Evolutionary conservation across 2,888 invertebrate species (phyloP).

Genomic region (Calliscelio sp.): DNA sequence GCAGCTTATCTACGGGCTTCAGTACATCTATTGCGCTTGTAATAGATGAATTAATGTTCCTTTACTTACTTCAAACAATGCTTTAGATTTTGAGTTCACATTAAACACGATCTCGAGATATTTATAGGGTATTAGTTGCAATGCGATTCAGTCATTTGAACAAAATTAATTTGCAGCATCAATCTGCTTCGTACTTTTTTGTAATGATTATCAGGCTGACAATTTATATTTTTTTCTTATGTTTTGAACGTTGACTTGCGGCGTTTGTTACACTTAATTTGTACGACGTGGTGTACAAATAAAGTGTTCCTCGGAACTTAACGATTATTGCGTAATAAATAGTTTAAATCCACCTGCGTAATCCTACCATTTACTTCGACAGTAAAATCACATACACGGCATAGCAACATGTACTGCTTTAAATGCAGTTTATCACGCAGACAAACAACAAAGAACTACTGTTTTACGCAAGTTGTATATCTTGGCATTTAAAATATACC

Average conservation of each 20-base stretch:
- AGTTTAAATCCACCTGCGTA: conserved; percentile 79
- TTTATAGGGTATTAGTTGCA: background rate
- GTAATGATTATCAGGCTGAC: too few species aligned
- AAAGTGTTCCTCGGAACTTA: conserved; percentile 57
- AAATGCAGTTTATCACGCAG: conserved; percentile 77
- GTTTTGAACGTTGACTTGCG: background rate
- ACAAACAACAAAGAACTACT: conserved; percentile 81
- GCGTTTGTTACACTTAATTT: conserved; percentile 30
- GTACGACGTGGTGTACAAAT: conserved; percentile 37
- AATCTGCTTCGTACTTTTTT: too few species aligned
- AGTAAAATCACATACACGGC: conserved; percentile 38
- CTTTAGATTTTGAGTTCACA: background rate
- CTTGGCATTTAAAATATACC: background rate
- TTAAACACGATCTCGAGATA: background rate
- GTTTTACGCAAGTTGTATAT: conserved; percentile 83
- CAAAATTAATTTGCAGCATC: too few species aligned
- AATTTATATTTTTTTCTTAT: too few species aligned
- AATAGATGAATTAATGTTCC: conserved; percentile 31
- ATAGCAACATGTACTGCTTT: conserved; percentile 55
- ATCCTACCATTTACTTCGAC: conserved; percentile 63
- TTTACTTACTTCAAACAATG: background rate
- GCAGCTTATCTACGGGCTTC: conserved; percentile 47
- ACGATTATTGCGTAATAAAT: conserved; percentile 80
- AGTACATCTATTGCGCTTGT: conserved; percentile 25
- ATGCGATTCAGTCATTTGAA: too few species aligned